Conservation (phyloP, 23 tunicate genomes). For the Styela clava region DNA sequence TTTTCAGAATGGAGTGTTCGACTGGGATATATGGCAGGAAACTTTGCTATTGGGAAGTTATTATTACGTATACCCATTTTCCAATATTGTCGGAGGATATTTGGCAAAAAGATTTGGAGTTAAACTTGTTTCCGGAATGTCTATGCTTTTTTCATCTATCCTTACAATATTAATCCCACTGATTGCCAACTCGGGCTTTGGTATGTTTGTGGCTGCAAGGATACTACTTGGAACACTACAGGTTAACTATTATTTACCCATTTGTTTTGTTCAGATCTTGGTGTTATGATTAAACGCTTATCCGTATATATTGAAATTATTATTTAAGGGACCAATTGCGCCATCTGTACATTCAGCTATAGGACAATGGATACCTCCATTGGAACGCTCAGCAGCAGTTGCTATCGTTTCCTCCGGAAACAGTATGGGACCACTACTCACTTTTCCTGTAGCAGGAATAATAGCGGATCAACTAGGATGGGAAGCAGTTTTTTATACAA, state of each 20-base stretch:
- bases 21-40: constrained; percentile 44
- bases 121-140: constrained; percentile 52
- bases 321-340: constrained; percentile 59
- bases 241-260: constrained; percentile 31
- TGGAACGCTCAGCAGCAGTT: constrained; percentile 51
- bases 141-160: constrained; percentile 50
- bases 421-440: constrained; percentile 54
- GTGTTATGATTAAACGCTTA: too few relatives aligned
- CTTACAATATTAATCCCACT: constrained; percentile 46
- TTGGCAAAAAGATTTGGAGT: constrained; percentile 57
- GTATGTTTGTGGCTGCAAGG: constrained; percentile 52
- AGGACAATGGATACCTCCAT: constrained; percentile 69
- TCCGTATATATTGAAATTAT: neutral
- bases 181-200: constrained; percentile 46
- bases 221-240: constrained; percentile 58
- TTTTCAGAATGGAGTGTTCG: constrained; percentile 54
- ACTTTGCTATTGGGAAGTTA: constrained; percentile 50
- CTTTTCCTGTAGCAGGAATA: constrained; percentile 51
- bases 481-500: constrained; percentile 73
- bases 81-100: constrained; percentile 76
- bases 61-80: constrained; percentile 71
- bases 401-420: constrained; percentile 46
- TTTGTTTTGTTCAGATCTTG: too few relatives aligned
- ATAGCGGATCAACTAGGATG: constrained; percentile 56
- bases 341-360: constrained; percentile 73